Percentiles rank a stretch among this genome's conserved stretches.
These are phyloP conservation scores for Pomatorhinus ruficollis DNA, from an alignment of 2,113 vertebrate species.

Conservation along the genomic window DNA sequence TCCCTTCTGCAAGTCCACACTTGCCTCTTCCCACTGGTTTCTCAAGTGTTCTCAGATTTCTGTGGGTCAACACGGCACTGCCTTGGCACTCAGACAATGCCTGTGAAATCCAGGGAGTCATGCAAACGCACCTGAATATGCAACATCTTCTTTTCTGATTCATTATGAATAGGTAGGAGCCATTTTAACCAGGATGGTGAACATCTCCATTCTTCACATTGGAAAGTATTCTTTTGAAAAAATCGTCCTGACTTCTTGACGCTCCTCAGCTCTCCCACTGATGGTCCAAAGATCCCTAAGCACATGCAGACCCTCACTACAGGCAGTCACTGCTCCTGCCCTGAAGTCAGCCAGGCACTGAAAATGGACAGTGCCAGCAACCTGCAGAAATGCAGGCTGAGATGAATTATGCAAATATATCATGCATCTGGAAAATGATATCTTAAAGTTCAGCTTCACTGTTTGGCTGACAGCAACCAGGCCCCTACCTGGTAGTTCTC, in stretches of 20 bases:
- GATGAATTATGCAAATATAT: neutral
- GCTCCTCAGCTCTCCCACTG: neutral
- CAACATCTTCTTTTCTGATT: neutral
- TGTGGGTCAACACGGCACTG: neutral
- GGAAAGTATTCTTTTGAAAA: neutral
- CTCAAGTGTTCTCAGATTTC: constrained; percentile 16
- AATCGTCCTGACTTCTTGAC: neutral
- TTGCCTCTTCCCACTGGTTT: neutral
- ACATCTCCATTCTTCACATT: neutral
- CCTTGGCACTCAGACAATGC: neutral
- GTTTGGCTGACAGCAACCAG: neutral
- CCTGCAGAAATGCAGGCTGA: neutral
- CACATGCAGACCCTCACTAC: accelerated
- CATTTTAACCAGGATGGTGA: neutral
- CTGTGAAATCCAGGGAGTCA: neutral
- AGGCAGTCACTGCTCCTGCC: neutral
- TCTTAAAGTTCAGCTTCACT: neutral
- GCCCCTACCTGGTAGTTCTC: neutral
- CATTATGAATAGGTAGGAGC: neutral
- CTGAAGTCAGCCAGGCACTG: neutral
- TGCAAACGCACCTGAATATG: neutral
- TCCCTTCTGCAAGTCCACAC: neutral
- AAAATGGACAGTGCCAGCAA: neutral
- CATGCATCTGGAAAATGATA: neutral
- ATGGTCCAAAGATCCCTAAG: neutral